These are phyloP conservation scores for Ailuropoda melanoleuca DNA, from an alignment of 2,113 vertebrate genomes.

Conservation along the genomic window DNA sequence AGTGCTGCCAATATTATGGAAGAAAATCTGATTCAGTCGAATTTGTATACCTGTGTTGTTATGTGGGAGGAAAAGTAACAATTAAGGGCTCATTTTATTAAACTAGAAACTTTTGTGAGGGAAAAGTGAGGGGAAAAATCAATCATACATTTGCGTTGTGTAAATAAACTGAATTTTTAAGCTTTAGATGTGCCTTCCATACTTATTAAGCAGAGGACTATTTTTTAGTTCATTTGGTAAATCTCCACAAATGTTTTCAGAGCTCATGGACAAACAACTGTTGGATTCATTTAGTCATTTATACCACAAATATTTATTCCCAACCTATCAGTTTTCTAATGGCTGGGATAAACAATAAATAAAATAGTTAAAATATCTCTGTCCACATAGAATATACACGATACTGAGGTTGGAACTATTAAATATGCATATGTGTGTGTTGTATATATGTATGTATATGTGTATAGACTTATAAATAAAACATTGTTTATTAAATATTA, in stretches of 20 bases:
- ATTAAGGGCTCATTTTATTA: not conserved
- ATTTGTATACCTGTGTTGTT: slow-evolving; percentile 14
- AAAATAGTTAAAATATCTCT: not conserved
- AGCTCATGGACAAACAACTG: not conserved
- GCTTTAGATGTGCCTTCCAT: not conserved
- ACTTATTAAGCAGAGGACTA: not conserved
- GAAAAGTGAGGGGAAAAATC: not conserved
- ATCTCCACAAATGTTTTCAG: not conserved
- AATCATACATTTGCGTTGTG: not conserved
- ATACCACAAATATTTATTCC: not conserved
- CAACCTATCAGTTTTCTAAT: not conserved
- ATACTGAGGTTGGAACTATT: not conserved
- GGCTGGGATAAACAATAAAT: not conserved
- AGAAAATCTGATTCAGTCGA: not conserved
- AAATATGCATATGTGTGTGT: not conserved
- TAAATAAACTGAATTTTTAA: slow-evolving; percentile 22
- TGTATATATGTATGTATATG: not conserved
- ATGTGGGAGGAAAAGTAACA: not conserved
- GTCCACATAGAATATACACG: not conserved
- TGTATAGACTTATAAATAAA: not conserved
- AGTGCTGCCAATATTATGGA: not conserved
- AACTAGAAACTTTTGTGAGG: slow-evolving; percentile 16
- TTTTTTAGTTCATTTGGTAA: not conserved
- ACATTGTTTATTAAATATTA: not conserved
- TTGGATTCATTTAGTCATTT: not conserved